phyloP scores from a whole-genome alignment of 2,888 invertebrate genomes.

The Sinohyriopsis cumingii region DNA sequence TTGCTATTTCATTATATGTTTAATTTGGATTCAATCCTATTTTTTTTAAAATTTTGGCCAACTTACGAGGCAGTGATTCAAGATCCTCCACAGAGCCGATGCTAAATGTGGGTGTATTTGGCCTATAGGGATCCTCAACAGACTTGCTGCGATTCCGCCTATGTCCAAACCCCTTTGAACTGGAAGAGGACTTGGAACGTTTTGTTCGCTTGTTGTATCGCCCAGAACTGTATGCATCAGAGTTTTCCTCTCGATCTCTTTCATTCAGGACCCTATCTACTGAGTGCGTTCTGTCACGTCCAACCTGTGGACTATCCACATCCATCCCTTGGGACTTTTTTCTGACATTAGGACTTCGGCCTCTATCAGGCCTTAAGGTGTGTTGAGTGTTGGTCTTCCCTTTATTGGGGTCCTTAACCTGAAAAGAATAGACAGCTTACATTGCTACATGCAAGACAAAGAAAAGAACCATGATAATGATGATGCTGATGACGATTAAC shows the following conservation, averaged over 20 bases:
- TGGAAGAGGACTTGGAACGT: constrained; percentile 16
- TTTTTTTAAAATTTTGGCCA: too few species aligned
- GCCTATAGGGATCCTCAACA: constrained; percentile 27
- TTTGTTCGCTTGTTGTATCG: constrained; percentile 38
- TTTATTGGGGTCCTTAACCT: constrained; percentile 7
- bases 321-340: constrained; percentile 7
- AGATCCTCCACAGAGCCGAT: constrained; percentile 40
- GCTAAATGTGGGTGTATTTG: constrained; percentile 39
- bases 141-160: constrained; percentile 37
- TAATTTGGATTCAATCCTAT: too few species aligned
- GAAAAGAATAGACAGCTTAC: too few species aligned
- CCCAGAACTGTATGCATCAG: constrained; percentile 28
- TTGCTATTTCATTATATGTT: too few species aligned
- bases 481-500: too few species aligned
- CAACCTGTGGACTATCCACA: too few species aligned
- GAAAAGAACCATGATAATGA: too few species aligned
- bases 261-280: constrained; percentile 27
- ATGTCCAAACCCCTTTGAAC: constrained; percentile 43
- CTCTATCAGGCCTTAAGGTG: constrained; percentile 33
- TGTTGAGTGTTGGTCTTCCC: constrained; percentile 27
- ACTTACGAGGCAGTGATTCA: constrained; percentile 47
- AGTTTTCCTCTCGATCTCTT: constrained; percentile 22
- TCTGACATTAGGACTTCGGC: constrained; percentile 16
- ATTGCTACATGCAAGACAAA: too few species aligned
- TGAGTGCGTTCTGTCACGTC: constrained; percentile 15